Evolutionary conservation across 2,113 vertebrate species (phyloP).

Genomic region (Macaca nemestrina): DNA sequence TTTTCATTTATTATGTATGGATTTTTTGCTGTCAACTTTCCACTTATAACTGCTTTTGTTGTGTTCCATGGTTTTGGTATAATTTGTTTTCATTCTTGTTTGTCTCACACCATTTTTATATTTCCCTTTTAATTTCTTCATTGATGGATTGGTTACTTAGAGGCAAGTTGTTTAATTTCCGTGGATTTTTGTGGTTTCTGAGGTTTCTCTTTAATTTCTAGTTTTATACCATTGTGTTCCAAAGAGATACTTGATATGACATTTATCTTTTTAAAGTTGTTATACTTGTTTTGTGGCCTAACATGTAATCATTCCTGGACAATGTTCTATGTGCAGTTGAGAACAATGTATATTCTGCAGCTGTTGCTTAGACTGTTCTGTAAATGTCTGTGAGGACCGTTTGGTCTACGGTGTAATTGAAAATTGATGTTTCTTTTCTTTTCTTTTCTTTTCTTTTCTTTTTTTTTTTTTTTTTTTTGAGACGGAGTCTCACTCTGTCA

Average conservation of each 20-base stretch:
- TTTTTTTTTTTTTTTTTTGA: background rate
- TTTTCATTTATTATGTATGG: background rate
- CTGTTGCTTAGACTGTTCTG: background rate
- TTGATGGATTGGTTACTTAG: background rate
- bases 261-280: background rate
- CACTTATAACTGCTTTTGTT: background rate
- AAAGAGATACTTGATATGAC: background rate
- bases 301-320: background rate
- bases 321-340: background rate
- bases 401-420: background rate
- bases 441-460: rapidly evolving
- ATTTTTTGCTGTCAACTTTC: background rate
- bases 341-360: background rate
- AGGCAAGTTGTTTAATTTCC: background rate
- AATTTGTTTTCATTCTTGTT: background rate
- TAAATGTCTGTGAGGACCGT: background rate
- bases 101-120: background rate
- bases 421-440: background rate
- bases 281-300: background rate
- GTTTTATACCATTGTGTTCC: background rate
- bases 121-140: background rate
- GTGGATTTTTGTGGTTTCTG: background rate
- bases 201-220: background rate
- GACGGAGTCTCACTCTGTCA: too few species aligned
- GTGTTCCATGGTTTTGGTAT: background rate